Evolutionary conservation across 2,888 invertebrate species (phyloP).

Genomic region (Netelia inedita): DNA sequence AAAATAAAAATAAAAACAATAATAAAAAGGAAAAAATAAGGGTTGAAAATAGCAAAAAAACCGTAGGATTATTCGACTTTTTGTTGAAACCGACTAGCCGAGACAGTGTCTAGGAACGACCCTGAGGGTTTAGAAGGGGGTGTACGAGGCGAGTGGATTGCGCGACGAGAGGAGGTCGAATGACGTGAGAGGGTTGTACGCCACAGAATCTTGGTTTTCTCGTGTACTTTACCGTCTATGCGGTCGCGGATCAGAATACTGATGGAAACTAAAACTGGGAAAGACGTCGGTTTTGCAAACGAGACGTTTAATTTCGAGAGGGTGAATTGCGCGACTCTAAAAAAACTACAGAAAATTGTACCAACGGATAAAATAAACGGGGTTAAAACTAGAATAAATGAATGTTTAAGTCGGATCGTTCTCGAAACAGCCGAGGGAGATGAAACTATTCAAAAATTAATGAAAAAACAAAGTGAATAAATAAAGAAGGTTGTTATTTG

Average conservation of each 20-base stretch:
- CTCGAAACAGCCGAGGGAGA: too few species aligned
- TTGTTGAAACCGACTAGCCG: slow-evolving; percentile 39
- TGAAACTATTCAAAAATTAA: too few species aligned
- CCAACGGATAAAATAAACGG: background rate
- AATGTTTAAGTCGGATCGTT: background rate
- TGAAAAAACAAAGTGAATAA: too few species aligned
- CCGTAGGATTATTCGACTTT: slow-evolving; percentile 28
- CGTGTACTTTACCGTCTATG: background rate
- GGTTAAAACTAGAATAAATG: background rate
- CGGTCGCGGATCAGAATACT: background rate
- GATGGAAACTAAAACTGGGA: background rate
- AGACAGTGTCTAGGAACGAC: slow-evolving; percentile 28
- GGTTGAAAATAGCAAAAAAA: background rate
- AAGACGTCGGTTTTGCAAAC: background rate
- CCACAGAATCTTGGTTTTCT: background rate
- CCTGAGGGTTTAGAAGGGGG: background rate
- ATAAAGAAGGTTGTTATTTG: too few species aligned
- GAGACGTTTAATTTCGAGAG: slow-evolving; percentile 15
- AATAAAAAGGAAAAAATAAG: background rate
- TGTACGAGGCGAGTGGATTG: background rate
- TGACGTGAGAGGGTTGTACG: background rate
- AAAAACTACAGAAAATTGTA: background rate
- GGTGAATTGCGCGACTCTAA: background rate
- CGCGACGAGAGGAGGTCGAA: too few species aligned
- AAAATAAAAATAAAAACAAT: slow-evolving; percentile 14